These are phyloP conservation scores for Brachionus koreanus DNA, from an alignment of 1,140 invertebrate genomes.

Conservation along the genomic window DNA sequence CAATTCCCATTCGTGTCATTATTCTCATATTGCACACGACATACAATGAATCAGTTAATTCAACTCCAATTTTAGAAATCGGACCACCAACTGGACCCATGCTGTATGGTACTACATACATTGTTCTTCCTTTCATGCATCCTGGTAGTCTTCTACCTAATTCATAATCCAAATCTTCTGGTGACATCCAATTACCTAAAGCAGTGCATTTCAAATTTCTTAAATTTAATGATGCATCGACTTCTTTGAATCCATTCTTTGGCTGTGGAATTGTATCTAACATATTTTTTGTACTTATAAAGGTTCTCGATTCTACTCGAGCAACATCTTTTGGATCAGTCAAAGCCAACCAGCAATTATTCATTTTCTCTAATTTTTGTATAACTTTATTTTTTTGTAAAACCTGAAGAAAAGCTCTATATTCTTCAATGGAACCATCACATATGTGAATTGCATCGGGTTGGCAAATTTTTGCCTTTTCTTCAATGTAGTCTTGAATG, in stretches of 20 bases:
- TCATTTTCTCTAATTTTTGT: slow-evolving; percentile 76
- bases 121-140: slow-evolving; percentile 92
- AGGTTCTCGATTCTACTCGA: slow-evolving; percentile 89
- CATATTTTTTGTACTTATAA: slow-evolving; percentile 79
- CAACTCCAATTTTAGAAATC: slow-evolving; percentile 91
- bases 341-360: slow-evolving; percentile 89
- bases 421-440: slow-evolving; percentile 80
- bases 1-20: no score
- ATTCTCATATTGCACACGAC: no score
- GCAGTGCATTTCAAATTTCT: slow-evolving; percentile 50
- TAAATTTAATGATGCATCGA: background rate
- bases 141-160: no score
- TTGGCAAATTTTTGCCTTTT: slow-evolving; percentile 66
- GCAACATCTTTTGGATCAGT: slow-evolving; percentile 97
- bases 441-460: slow-evolving; percentile 83
- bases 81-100: slow-evolving; percentile 95
- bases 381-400: slow-evolving; percentile 67
- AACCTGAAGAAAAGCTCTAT: slow-evolving; percentile 63
- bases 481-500: slow-evolving; percentile 44
- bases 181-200: no score
- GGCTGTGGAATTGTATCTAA: slow-evolving; percentile 75
- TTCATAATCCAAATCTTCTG: no score
- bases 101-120: slow-evolving; percentile 98
- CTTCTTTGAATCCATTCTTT: slow-evolving; percentile 49
- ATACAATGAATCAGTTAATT: slow-evolving; percentile 94